Percentiles rank a stretch among this genome's conserved stretches.
Evolutionary conservation across 2,113 vertebrate genomes (phyloP).

Genomic region (Sialia sialis): DNA sequence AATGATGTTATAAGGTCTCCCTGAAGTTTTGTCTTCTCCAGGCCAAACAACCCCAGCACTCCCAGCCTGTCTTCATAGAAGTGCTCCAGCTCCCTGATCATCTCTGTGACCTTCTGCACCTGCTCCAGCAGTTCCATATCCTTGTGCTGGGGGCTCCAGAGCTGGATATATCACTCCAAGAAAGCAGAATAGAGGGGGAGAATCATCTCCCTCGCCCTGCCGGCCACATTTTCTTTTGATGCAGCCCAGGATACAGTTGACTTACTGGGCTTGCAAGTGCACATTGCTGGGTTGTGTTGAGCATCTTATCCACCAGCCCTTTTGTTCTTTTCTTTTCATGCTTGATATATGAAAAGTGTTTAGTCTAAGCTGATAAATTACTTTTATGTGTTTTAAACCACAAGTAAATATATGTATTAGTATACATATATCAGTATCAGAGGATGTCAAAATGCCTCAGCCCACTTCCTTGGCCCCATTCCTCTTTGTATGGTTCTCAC

Average conservation of each 20-base stretch:
- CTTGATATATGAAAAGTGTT: accelerated
- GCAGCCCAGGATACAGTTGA: not conserved
- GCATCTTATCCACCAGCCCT: not conserved
- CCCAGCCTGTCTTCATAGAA: not conserved
- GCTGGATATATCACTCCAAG: not conserved
- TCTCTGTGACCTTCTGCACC: not conserved
- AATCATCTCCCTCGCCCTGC: not conserved
- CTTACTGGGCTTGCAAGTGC: not conserved
- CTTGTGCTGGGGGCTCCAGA: not conserved
- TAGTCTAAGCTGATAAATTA: not conserved
- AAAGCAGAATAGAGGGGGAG: not conserved
- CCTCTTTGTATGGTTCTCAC: not conserved
- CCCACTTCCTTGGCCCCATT: not conserved
- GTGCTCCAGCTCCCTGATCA: not conserved
- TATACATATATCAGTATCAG: not conserved
- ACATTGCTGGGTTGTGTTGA: not conserved
- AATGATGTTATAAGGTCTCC: not conserved
- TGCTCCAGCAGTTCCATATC: not conserved
- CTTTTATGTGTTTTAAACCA: not conserved
- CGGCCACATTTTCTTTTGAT: not conserved
- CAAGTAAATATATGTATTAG: not conserved
- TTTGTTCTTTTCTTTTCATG: not conserved
- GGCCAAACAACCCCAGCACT: not conserved
- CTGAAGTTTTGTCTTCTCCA: not conserved
- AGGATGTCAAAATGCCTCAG: not conserved